Conservation (phyloP, 1,140 invertebrate genomes). For the Liolophura sinensis region DNA sequence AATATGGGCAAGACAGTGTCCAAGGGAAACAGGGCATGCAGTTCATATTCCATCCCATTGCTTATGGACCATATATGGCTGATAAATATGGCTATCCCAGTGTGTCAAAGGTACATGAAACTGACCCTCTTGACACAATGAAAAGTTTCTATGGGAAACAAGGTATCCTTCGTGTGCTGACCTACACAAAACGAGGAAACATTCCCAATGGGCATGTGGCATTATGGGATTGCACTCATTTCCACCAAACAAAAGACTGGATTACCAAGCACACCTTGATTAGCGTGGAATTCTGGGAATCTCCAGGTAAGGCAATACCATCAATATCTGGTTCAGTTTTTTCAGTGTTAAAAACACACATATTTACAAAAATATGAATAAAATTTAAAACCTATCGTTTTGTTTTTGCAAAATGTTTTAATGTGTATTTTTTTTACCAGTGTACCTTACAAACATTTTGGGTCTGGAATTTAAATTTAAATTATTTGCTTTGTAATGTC, state of each 20-base stretch:
- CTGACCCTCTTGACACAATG: conserved; percentile 41
- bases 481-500: too few species aligned
- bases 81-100: conserved; percentile 53
- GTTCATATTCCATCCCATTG: conserved; percentile 52
- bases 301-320: conserved; percentile 38
- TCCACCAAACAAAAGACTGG: conserved; percentile 49
- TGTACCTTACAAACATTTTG: too few species aligned
- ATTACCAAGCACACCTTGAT: conserved; percentile 43
- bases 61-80: conserved; percentile 52
- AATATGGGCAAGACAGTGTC: conserved; percentile 46
- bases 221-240: conserved; percentile 54
- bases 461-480: too few species aligned
- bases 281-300: conserved; percentile 56
- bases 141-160: conserved; percentile 48
- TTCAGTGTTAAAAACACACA: too few species aligned
- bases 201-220: conserved; percentile 50
- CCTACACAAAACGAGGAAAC: conserved; percentile 44
- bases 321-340: too few species aligned
- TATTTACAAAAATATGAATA: too few species aligned
- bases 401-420: too few species aligned
- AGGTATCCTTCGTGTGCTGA: conserved; percentile 49
- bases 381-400: too few species aligned
- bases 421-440: too few species aligned
- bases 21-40: conserved; percentile 36
- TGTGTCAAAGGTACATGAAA: conserved; percentile 43